These are phyloP conservation scores for Drosophila ogumai DNA, from an alignment of 1,140 invertebrate genomes.

Conservation along the genomic window DNA sequence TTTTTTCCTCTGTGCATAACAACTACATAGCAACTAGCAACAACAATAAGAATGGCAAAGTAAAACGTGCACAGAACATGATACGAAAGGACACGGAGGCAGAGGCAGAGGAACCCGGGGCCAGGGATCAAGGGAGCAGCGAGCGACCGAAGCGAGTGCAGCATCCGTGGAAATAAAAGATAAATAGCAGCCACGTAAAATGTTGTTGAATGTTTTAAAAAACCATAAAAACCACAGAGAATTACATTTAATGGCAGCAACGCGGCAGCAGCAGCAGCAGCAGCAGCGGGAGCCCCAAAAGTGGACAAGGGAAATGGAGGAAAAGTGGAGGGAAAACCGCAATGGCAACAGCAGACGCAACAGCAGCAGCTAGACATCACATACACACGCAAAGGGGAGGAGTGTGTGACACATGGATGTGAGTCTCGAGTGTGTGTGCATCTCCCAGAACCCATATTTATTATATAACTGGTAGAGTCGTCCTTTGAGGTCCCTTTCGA, in stretches of 20 bases:
- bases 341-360: conserved; percentile 54
- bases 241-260: conserved; percentile 80
- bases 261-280: conserved; percentile 32
- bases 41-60: conserved; percentile 7
- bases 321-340: conserved; percentile 47
- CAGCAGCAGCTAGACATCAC: conserved; percentile 41
- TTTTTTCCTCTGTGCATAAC: neutral
- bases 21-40: conserved; percentile 41
- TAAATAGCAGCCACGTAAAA: conserved; percentile 83
- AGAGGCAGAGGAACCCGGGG: neutral
- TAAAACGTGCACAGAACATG: conserved; percentile 37
- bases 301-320: neutral
- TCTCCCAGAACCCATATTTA: conserved; percentile 7
- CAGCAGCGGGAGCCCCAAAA: conserved; percentile 30
- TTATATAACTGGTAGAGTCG: conserved; percentile 17
- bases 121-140: conserved; percentile 5
- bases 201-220: conserved; percentile 84
- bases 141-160: conserved; percentile 1
- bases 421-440: neutral
- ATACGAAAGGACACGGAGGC: conserved; percentile 3
- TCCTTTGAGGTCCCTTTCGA: conserved; percentile 19
- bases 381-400: conserved; percentile 1
- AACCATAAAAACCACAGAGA: conserved; percentile 83
- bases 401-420: neutral
- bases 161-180: conserved; percentile 70